These are phyloP conservation scores for Gryllus bimaculatus DNA, from an alignment of 1,140 invertebrate species.

Conservation along the genomic window DNA sequence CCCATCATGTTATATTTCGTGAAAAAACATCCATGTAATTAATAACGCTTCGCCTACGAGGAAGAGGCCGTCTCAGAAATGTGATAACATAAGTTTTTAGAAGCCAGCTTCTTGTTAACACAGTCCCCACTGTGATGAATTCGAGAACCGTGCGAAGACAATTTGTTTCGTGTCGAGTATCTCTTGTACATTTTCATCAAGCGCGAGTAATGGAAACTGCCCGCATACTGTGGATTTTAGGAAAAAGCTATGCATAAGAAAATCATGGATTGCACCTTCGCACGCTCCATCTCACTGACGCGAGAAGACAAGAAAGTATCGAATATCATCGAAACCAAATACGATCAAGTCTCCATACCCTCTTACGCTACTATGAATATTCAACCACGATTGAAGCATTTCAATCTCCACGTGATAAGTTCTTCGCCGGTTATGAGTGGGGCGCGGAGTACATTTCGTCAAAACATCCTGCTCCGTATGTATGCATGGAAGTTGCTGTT, in stretches of 20 bases:
- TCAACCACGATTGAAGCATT: neutral
- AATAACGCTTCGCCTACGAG: no score
- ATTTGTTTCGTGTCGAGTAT: neutral
- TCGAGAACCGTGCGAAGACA: no score
- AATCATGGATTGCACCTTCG: neutral
- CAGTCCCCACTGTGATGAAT: no score
- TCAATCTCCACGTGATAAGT: neutral
- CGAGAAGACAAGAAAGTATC: neutral
- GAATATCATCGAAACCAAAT: constrained; percentile 1
- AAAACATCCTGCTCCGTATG: neutral
- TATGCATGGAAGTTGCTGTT: neutral
- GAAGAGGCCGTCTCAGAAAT: no score
- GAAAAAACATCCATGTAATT: no score
- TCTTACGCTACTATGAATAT: neutral
- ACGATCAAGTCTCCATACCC: neutral
- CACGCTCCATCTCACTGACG: neutral
- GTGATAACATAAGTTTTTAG: no score
- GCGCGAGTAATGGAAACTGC: neutral
- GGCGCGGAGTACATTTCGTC: neutral
- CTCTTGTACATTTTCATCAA: neutral
- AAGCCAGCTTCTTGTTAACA: no score
- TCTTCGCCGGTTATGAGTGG: neutral
- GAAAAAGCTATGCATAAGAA: neutral
- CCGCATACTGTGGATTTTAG: neutral
- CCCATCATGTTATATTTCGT: no score